These are phyloP conservation scores for Oncorhynchus kisutch DNA, from an alignment of 2,113 vertebrate genomes.

Conservation along the genomic window DNA sequence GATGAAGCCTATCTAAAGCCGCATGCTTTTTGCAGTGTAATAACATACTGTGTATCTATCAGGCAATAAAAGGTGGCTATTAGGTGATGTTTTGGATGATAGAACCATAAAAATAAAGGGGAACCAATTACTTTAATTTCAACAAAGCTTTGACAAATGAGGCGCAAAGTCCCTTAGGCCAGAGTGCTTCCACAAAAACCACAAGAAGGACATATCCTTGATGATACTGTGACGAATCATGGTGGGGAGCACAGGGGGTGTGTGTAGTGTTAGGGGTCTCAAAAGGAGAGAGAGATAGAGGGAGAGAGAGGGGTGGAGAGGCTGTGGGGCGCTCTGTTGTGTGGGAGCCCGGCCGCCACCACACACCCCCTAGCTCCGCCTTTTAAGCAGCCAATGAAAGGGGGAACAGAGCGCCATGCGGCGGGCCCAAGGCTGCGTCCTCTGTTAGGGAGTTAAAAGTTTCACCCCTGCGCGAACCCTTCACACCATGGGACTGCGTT, in stretches of 20 bases:
- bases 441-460: slow-evolving; percentile 50
- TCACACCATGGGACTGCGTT: slow-evolving; percentile 47
- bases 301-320: neutral
- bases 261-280: neutral
- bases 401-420: slow-evolving; percentile 33
- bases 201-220: slow-evolving; percentile 6
- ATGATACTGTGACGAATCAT: neutral
- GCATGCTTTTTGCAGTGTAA: too few relatives aligned
- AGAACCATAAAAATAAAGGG: neutral
- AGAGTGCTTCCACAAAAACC: neutral
- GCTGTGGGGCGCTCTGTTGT: slow-evolving; percentile 10
- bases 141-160: neutral
- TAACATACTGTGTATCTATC: too few relatives aligned
- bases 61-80: too few relatives aligned
- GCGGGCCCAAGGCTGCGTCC: slow-evolving; percentile 27
- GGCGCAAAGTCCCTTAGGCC: neutral
- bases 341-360: neutral
- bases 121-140: neutral
- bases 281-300: neutral
- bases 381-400: slow-evolving; percentile 48
- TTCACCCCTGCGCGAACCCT: slow-evolving; percentile 55
- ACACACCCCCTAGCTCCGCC: slow-evolving; percentile 22
- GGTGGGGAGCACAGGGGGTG: neutral
- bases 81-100: too few relatives aligned
- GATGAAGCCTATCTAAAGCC: too few relatives aligned